These are phyloP conservation scores for Odontamblyopus rebecca DNA, from an alignment of 2,797 vertebrate genomes.

Conservation along the genomic window DNA sequence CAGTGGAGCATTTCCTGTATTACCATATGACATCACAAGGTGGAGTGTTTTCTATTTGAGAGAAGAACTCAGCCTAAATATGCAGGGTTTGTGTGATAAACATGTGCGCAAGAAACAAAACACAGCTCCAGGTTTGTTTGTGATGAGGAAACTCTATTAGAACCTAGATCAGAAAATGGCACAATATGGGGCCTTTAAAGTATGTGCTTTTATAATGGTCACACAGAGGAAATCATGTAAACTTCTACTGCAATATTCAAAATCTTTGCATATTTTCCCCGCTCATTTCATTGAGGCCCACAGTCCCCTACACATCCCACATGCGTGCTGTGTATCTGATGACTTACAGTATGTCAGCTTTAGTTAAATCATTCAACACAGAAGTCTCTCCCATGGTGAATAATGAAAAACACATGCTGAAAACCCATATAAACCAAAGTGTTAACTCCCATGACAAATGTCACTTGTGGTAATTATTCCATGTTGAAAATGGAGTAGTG, in stretches of 20 bases:
- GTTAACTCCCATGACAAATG: neutral
- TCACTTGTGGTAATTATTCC: neutral
- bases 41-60: too few species aligned
- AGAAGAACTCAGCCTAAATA: too few species aligned
- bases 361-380: neutral
- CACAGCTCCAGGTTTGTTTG: too few species aligned
- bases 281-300: neutral
- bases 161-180: too few species aligned
- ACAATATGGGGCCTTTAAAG: too few species aligned
- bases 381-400: neutral
- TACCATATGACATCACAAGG: too few species aligned
- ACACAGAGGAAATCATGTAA: neutral
- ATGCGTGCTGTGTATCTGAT: neutral
- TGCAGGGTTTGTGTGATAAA: too few species aligned
- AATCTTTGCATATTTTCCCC: neutral
- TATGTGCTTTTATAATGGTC: too few species aligned
- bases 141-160: too few species aligned
- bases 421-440: neutral
- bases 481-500: neutral
- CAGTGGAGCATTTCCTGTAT: too few species aligned
- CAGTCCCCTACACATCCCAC: slow-evolving; percentile 4
- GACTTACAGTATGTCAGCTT: neutral
- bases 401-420: neutral
- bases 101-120: too few species aligned
- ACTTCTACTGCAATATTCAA: neutral